Percentiles rank a stretch among this genome's conserved stretches.
These are phyloP conservation scores for Diabrotica undecimpunctata DNA, from an alignment of 1,140 invertebrate species.

Conservation along the genomic window DNA sequence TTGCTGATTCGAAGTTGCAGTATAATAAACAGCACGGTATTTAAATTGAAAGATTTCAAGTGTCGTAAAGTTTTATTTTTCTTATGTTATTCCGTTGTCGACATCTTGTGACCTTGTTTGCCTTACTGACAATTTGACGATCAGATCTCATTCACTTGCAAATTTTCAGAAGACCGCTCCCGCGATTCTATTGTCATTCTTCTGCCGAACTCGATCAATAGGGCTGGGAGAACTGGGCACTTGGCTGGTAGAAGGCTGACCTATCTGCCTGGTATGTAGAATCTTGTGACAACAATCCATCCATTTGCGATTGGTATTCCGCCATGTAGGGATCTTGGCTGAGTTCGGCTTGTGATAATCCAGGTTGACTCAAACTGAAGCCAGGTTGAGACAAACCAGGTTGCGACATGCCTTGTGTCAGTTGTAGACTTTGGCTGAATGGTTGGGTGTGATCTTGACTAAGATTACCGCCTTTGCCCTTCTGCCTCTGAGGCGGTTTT, in stretches of 20 bases:
- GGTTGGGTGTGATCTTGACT: constrained; percentile 59
- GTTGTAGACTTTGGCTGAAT: constrained; percentile 58
- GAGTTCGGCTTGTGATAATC: constrained; percentile 74
- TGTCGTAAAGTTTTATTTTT: too few species aligned
- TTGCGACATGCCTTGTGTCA: constrained; percentile 67
- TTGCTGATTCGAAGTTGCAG: too few species aligned
- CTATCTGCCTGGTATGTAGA: constrained; percentile 77
- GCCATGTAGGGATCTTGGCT: constrained; percentile 85
- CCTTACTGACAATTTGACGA: constrained; percentile 40
- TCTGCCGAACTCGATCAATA: constrained; percentile 42
- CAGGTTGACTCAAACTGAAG: constrained; percentile 61
- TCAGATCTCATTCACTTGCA: constrained; percentile 38
- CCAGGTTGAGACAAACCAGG: constrained; percentile 68
- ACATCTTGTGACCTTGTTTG: constrained; percentile 27
- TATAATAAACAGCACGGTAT: too few species aligned
- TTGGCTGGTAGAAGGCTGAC: constrained; percentile 64
- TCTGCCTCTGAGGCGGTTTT: constrained; percentile 35
- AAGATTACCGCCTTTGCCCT: constrained; percentile 37
- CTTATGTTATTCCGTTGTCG: constrained; percentile 26
- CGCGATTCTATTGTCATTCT: constrained; percentile 37
- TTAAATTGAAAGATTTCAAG: too few species aligned
- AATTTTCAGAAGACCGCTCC: constrained; percentile 43
- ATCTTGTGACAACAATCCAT: constrained; percentile 91
- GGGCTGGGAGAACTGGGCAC: constrained; percentile 56
- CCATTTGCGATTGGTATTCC: constrained; percentile 91